A percentile compares a stretch with the other conserved stretches of the same genome.
phyloP scores from a whole-genome alignment of 1,140 invertebrate genomes.

The Antheraea pernyi region DNA sequence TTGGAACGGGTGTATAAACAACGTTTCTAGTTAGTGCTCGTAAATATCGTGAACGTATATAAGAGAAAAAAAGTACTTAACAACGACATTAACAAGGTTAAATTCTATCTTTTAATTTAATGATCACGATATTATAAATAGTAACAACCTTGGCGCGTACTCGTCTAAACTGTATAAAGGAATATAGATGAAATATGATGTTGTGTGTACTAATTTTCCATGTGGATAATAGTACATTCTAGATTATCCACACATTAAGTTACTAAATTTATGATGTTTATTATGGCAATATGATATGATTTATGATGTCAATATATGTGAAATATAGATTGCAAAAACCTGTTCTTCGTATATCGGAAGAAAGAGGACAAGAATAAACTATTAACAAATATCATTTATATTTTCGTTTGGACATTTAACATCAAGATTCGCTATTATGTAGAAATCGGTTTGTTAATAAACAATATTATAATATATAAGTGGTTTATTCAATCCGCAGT shows the following conservation, averaged over 20 bases:
- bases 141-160: no score
- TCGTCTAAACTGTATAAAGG: background rate
- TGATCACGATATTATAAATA: background rate
- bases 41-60: background rate
- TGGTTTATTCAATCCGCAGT: constrained; percentile 23
- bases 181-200: background rate
- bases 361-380: background rate
- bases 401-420: background rate
- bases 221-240: background rate
- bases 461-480: constrained; percentile 25
- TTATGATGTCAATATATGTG: background rate
- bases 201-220: background rate
- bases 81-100: background rate
- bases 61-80: background rate
- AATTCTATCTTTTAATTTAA: background rate
- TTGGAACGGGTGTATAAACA: background rate
- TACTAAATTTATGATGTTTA: background rate
- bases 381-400: background rate
- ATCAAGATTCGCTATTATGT: constrained; percentile 4
- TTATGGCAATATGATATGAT: background rate
- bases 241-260: background rate
- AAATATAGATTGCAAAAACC: constrained; percentile 1
- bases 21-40: background rate
- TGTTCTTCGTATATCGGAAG: background rate
- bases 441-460: constrained; percentile 16